phyloP scores from a whole-genome alignment of 2,888 invertebrate genomes.

The Melanostoma scalare region DNA sequence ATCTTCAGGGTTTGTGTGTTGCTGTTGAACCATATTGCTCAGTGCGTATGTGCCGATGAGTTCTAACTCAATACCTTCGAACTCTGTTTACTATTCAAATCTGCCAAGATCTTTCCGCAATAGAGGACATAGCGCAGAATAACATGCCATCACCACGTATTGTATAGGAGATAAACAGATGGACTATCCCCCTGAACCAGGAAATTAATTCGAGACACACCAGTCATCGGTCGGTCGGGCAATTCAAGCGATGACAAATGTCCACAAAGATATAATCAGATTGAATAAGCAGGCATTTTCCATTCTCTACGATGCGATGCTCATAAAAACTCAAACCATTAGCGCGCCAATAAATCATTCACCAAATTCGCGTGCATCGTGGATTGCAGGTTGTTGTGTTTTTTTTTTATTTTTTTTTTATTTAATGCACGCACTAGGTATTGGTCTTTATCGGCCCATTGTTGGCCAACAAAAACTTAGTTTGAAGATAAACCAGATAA shows the following conservation, averaged over 20 bases:
- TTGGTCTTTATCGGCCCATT: slow-evolving; percentile 61
- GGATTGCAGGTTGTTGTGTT: slow-evolving; percentile 46
- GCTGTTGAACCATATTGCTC: no score
- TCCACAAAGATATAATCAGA: slow-evolving; percentile 56
- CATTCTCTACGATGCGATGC: background rate
- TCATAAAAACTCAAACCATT: slow-evolving; percentile 54
- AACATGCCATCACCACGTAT: no score
- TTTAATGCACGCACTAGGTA: slow-evolving; percentile 59
- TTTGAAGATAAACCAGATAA: slow-evolving; percentile 57
- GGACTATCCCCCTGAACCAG: slow-evolving; percentile 10
- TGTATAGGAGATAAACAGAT: no score
- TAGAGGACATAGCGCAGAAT: no score
- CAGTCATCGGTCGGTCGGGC: background rate
- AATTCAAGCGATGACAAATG: slow-evolving; percentile 57
- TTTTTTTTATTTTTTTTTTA: slow-evolving; percentile 15
- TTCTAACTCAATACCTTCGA: no score
- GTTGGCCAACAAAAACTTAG: slow-evolving; percentile 44
- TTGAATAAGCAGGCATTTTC: slow-evolving; percentile 9
- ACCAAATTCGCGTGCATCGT: slow-evolving; percentile 61
- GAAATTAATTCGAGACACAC: slow-evolving; percentile 22
- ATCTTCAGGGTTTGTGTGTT: no score
- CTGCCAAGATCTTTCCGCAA: no score
- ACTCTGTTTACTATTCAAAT: no score
- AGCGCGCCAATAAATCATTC: slow-evolving; percentile 61
- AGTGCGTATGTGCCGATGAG: no score